phyloP scores from a whole-genome alignment of 2,888 invertebrate species.

The Diabrotica balteata region DNA sequence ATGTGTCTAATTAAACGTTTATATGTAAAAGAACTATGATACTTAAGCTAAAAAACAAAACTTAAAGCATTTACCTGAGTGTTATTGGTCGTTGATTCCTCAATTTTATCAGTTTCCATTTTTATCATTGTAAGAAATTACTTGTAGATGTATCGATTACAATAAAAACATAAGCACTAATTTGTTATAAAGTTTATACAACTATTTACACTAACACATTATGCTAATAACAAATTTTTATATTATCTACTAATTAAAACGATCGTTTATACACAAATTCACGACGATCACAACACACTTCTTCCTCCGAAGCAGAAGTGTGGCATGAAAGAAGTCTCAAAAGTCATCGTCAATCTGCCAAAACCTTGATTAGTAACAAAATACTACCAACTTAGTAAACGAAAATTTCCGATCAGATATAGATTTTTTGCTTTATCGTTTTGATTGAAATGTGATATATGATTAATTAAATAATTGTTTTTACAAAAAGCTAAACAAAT shows the following conservation, averaged over 20 bases:
- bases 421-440: neutral
- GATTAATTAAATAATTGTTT: neutral
- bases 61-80: conserved; percentile 65
- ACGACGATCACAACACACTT: conserved; percentile 37
- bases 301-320: conserved; percentile 35
- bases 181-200: conserved; percentile 27
- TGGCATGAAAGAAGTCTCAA: conserved; percentile 37
- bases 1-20: neutral
- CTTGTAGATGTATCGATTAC: conserved; percentile 38
- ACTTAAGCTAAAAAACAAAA: neutral
- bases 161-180: conserved; percentile 36
- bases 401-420: neutral
- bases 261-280: conserved; percentile 30
- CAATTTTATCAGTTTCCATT: conserved; percentile 93
- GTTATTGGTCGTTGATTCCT: conserved; percentile 73
- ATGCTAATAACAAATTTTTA: conserved; percentile 28
- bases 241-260: conserved; percentile 28
- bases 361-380: conserved; percentile 30
- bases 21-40: neutral
- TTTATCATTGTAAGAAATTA: conserved; percentile 68
- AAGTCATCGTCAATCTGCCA: conserved; percentile 39
- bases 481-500: neutral
- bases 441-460: neutral
- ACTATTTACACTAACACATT: conserved; percentile 37
- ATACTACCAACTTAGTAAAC: conserved; percentile 1